Evolutionary conservation across 1,140 invertebrate genomes (phyloP).

Genomic region (Latrodectus geometricus): DNA sequence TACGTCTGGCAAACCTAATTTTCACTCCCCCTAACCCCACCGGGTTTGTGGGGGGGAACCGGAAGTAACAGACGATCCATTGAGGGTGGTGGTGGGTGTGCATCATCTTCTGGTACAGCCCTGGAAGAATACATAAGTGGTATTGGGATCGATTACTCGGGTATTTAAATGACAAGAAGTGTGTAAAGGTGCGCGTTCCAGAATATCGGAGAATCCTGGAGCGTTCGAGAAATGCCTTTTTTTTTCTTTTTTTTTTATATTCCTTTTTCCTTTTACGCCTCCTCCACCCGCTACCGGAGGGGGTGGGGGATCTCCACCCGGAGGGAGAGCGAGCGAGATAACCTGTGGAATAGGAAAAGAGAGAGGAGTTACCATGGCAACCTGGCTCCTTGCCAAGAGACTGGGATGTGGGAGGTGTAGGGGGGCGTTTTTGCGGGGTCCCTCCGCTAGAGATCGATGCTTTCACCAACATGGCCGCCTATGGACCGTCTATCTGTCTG

Average conservation of each 20-base stretch:
- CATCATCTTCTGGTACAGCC: not conserved
- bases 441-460: slow-evolving; percentile 42
- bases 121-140: not conserved
- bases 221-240: slow-evolving; percentile 9
- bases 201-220: not conserved
- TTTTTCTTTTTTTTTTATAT: not conserved
- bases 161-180: not conserved
- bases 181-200: not conserved
- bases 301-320: not conserved
- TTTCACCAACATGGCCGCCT: slow-evolving; percentile 13
- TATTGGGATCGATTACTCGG: not conserved
- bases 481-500: not conserved
- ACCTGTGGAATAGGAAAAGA: slow-evolving; percentile 59
- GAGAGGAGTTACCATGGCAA: slow-evolving; percentile 30
- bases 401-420: not conserved
- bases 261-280: slow-evolving; percentile 8
- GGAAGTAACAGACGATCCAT: not conserved
- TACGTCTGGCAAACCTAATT: not conserved
- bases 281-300: not conserved
- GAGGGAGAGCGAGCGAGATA: slow-evolving; percentile 20
- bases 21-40: not conserved
- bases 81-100: not conserved
- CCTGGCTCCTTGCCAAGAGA: slow-evolving; percentile 42
- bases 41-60: not conserved
- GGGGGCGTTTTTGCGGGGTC: not conserved